These are phyloP conservation scores for Tachystola acroxantha DNA, from an alignment of 2,888 invertebrate species.

Conservation along the genomic window DNA sequence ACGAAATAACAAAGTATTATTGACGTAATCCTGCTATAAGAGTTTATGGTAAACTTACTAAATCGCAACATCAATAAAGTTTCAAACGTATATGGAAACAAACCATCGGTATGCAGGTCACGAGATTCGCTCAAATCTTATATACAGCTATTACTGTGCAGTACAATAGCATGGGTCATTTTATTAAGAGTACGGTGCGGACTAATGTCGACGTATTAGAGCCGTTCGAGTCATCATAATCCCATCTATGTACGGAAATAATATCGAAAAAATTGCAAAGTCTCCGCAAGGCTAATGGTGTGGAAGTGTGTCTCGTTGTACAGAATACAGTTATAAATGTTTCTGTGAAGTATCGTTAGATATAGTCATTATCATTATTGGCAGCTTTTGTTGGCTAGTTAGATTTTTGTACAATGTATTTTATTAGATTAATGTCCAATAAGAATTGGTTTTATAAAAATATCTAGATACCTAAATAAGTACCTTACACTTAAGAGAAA, in stretches of 20 bases:
- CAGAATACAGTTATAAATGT: neutral
- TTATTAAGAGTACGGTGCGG: neutral
- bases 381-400: no score
- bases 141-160: neutral
- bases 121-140: neutral
- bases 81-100: no score
- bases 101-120: no score
- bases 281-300: slow-evolving; percentile 6
- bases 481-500: no score
- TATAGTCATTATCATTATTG: neutral
- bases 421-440: no score
- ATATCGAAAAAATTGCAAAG: slow-evolving; percentile 2
- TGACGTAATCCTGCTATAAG: no score
- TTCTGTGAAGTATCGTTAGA: neutral
- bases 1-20: no score
- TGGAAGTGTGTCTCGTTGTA: slow-evolving; percentile 2
- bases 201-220: slow-evolving; percentile 3
- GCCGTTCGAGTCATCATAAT: slow-evolving; percentile 9
- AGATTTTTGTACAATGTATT: no score
- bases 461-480: no score
- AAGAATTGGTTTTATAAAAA: no score
- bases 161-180: neutral
- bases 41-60: no score
- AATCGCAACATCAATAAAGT: no score
- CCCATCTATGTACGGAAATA: slow-evolving; percentile 13